Base-by-base conservation (phyloP, 2,888 invertebrate species). In the Latrodectus elegans region DNA sequence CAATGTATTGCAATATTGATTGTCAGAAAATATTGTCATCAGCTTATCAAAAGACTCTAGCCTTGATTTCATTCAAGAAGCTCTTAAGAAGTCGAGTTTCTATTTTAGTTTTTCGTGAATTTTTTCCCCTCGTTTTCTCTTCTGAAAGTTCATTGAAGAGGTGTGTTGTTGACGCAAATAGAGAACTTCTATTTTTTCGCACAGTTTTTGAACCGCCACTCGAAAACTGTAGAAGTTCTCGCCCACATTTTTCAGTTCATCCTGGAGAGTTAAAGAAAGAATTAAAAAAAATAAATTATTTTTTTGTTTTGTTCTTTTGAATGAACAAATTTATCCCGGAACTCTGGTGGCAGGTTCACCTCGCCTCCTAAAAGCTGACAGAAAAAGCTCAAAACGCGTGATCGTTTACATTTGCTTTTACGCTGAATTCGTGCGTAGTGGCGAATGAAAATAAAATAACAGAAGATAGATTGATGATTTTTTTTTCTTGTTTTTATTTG, bases 151-250 rank as follows among this genome's bases (percentile, higher is more conserved):
- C 85, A 85, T 85, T 85, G 70, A 80, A 80, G 79, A 79, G 74
- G 79, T 68, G 65, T 68, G 65, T 67, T 79, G 85, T 55, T 84
- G 75, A 75, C 76, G 75, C 64, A 76, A 68, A 80, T 76, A 75
- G 64, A 71, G 85, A 75, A 75, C 64, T 80, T 55, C 85, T 80
- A 80, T 80, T 86, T 85, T 79, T 75, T 72, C 75, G 60, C 64
- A 17, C 49, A 60, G 60, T 26, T 68, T 60, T 60, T 9, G n/a
- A 8, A 71, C 60, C 73, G 67, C 67, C 74, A 70, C 80, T 86
- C 17, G 38, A 51, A 49, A 38, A 65, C 51, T 26, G 60, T 38
- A 60, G 60, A 52, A 75, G 76, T 60, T 72, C 75, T 76, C 80
- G 76, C 80, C 80, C 70, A 86, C 85, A 64, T 80, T 76, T 73